These are phyloP conservation scores for Apogon hyalosoma DNA, from an alignment of 2,797 vertebrate species.

Conservation along the genomic window DNA sequence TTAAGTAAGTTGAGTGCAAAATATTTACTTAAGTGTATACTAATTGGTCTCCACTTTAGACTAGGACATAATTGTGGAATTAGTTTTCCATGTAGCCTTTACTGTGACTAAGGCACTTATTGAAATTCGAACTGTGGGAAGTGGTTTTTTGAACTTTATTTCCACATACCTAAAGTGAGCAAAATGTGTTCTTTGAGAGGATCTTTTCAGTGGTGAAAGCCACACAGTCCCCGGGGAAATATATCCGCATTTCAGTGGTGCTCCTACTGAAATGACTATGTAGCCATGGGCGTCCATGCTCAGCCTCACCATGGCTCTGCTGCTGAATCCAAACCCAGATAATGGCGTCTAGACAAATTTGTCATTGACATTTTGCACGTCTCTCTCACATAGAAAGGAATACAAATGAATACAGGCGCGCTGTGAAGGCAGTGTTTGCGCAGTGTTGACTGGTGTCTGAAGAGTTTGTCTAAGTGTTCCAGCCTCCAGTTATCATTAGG, in stretches of 20 bases:
- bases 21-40: constrained; percentile 6
- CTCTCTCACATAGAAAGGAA: constrained; percentile 46
- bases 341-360: constrained; percentile 61
- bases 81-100: constrained; percentile 35
- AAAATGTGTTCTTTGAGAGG: constrained; percentile 58
- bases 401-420: constrained; percentile 45
- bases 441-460: constrained; percentile 6
- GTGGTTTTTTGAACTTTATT: constrained; percentile 13
- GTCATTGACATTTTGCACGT: constrained; percentile 66
- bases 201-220: constrained; percentile 39
- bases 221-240: constrained; percentile 52
- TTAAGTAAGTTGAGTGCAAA: constrained; percentile 4
- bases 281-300: constrained; percentile 33
- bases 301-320: constrained; percentile 23
- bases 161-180: constrained; percentile 53
- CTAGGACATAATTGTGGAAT: constrained; percentile 36
- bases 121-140: constrained; percentile 48
- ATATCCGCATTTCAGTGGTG: constrained; percentile 48
- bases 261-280: constrained; percentile 48
- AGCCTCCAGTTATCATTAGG: constrained; percentile 49
- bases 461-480: constrained; percentile 26
- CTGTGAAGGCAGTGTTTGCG: constrained; percentile 16
- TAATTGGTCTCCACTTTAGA: constrained; percentile 46
- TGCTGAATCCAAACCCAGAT: constrained; percentile 53
- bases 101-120: constrained; percentile 52